phyloP scores from a whole-genome alignment of 2,797 vertebrate genomes.

The Stomatorhinus walkeri region DNA sequence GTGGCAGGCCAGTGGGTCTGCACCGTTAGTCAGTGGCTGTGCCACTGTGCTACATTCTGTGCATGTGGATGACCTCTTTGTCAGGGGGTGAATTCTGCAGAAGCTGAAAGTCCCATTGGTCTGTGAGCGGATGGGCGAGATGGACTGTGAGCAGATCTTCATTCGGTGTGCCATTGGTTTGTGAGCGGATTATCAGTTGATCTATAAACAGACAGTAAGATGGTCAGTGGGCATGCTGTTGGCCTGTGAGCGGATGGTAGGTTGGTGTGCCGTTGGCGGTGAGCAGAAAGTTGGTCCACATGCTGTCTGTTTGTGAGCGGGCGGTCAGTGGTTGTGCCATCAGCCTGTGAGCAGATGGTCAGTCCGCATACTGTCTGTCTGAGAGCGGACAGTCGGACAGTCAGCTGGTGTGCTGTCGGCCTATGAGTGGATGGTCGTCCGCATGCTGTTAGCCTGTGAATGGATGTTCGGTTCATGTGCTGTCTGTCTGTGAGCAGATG shows the following conservation, averaged over 20 bases:
- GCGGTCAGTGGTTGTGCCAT: too few relatives aligned
- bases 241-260: neutral
- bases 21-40: neutral
- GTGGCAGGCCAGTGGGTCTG: neutral
- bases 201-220: neutral
- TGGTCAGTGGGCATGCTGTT: neutral
- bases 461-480: neutral
- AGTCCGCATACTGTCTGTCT: too few relatives aligned
- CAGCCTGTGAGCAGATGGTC: too few relatives aligned
- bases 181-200: neutral
- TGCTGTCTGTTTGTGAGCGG: neutral
- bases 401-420: too few relatives aligned
- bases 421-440: too few relatives aligned
- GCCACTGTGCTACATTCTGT: neutral
- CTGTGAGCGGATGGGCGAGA: neutral
- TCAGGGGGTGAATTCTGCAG: neutral
- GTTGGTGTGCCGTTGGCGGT: neutral
- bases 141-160: neutral
- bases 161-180: neutral
- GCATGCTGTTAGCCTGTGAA: too few relatives aligned
- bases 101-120: neutral
- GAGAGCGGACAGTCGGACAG: too few relatives aligned
- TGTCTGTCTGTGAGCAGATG: neutral
- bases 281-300: neutral
- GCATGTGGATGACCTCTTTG: neutral